Percentiles rank a stretch among this genome's conserved stretches.
Conservation (phyloP, 2,888 invertebrate genomes). For the Drosophila niveifrons region DNA sequence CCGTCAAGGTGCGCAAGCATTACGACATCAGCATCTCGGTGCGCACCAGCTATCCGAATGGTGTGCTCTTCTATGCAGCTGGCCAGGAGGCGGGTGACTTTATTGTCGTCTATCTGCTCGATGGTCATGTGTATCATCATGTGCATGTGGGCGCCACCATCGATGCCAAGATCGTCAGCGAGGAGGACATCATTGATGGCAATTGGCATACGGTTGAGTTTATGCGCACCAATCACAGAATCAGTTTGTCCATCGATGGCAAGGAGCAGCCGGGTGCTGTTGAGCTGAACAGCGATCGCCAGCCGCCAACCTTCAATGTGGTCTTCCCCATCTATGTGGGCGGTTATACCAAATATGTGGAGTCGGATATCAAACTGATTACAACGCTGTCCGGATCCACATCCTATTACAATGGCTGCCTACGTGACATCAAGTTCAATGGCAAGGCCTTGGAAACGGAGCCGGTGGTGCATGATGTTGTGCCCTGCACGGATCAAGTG, state of each 20-base stretch:
- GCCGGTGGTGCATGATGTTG: conserved; percentile 87
- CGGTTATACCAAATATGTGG: conserved; percentile 87
- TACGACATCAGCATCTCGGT: conserved; percentile 93
- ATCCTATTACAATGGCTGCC: conserved; percentile 93
- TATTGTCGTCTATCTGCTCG: conserved; percentile 90
- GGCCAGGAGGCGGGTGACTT: conserved; percentile 89
- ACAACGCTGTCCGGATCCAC: conserved; percentile 71
- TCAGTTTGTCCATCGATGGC: conserved; percentile 85
- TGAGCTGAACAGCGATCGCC: conserved; percentile 87
- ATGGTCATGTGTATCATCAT: conserved; percentile 90
- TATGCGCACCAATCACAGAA: conserved; percentile 88
- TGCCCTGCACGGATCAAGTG: conserved; percentile 92
- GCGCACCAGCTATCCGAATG: conserved; percentile 90
- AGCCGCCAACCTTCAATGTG: conserved; percentile 87
- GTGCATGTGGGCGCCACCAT: conserved; percentile 89
- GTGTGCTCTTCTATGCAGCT: conserved; percentile 93
- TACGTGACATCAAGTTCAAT: conserved; percentile 91
- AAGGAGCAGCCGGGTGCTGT: conserved; percentile 61
- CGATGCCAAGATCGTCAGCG: conserved; percentile 87
- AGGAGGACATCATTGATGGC: conserved; percentile 89
- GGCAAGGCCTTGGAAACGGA: conserved; percentile 89
- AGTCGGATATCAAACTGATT: conserved; percentile 85
- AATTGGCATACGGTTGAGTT: conserved; percentile 92
- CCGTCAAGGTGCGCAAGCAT: conserved; percentile 87
- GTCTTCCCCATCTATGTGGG: conserved; percentile 92